Evolutionary conservation across 1,140 invertebrate species (phyloP).

Genomic region (Dolichoris vasculosae): DNA sequence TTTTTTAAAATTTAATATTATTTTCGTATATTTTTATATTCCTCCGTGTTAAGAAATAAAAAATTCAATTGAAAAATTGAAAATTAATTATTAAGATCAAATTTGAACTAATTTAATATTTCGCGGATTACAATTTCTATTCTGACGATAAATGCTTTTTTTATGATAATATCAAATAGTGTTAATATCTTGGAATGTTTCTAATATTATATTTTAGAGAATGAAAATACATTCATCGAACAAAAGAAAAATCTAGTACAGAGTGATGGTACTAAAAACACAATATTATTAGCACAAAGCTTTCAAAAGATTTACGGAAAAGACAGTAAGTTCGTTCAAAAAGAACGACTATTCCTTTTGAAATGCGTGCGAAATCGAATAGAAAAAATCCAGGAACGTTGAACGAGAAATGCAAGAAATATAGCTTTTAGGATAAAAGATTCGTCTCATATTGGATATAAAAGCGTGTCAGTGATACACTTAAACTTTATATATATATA

Average conservation of each 20-base stretch:
- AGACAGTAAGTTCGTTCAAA: not conserved
- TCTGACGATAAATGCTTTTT: not conserved
- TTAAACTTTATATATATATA: not conserved
- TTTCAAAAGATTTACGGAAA: not conserved
- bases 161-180: not conserved
- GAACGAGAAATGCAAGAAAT: constrained; percentile 5
- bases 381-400: not conserved
- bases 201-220: constrained; percentile 16
- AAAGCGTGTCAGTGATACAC: constrained; percentile 10
- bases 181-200: constrained; percentile 18
- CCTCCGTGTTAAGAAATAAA: not conserved
- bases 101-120: not conserved
- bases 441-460: not conserved
- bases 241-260: not conserved
- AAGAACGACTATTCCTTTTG: constrained; percentile 32
- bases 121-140: not conserved
- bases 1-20: not conserved
- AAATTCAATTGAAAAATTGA: not conserved
- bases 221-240: constrained; percentile 12
- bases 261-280: not conserved
- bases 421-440: constrained; percentile 6
- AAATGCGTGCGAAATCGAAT: constrained; percentile 7
- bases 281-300: not conserved
- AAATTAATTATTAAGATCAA: not conserved
- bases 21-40: not conserved